Base-by-base conservation (phyloP, 2,113 vertebrate species). In the Mastomys coucha region DNA sequence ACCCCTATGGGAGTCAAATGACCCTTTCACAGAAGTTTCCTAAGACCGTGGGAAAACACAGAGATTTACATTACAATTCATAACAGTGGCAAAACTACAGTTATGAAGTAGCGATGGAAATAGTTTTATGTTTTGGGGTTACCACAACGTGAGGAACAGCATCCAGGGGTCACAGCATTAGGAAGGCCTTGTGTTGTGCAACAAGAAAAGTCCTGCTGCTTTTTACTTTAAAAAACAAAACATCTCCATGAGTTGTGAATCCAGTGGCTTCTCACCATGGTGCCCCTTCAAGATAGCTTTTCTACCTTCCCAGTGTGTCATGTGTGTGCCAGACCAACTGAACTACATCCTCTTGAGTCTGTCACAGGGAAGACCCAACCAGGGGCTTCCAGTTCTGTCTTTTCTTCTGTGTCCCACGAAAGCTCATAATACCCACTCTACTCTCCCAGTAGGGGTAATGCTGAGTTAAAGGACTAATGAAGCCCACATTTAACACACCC, bases 371-470 rank as follows among this genome's bases (percentile, higher is more conserved):
- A 56, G 9, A 76, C 19, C 1, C 26, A 33, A 69, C 20, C 24
- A 45, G 33, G 49, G 9, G 10, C 65, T 19, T 85, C 75, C 5
- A 22, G 42, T 22, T 72, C n/a, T 5, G 51, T 20, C 56, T 42
- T 16, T 31, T 49, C 6, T 22, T 5, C 0, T 17, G 11, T 77
- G 17, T 36, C 13, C 20, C 45, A 16, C 7, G 14, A 1, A 22
- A 12, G 6, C 36, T 76, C 49, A 51, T 67, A 36, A 36, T 6
- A 11, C 26, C 45, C 36, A 11, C 42, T 60, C 84, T 53, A 0
- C 33, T 91, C 81, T 56, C 53, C 85, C 89, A 39, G 67, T 73
- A 80, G 96, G 85, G 93, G 90, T 9, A 51, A 53, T 58, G 31
- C 85, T 58, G 56, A 42, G 49, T 84, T 92, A 82, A 92, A 69